Evolutionary conservation across 2,113 vertebrate genomes (phyloP).

Genomic region (Motacilla alba): DNA sequence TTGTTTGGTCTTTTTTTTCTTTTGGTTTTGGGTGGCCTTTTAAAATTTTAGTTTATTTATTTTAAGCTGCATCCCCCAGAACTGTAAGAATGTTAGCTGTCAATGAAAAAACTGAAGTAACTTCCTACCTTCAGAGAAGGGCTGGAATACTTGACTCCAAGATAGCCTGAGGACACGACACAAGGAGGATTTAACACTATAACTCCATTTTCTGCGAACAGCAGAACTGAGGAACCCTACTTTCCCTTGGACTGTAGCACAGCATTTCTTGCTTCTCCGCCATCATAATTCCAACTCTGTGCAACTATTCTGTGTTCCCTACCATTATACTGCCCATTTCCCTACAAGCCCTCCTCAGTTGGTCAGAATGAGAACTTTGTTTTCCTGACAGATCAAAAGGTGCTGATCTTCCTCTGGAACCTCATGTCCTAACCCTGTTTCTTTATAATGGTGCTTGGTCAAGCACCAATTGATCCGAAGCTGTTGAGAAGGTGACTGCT

Average conservation of each 20-base stretch:
- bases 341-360: neutral
- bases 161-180: neutral
- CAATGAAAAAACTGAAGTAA: neutral
- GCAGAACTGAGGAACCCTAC: neutral
- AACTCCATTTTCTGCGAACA: neutral
- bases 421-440: neutral
- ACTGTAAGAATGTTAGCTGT: neutral
- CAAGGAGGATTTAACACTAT: neutral
- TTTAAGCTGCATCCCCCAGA: neutral
- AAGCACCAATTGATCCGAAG: neutral
- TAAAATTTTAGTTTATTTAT: neutral
- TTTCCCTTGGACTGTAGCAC: neutral
- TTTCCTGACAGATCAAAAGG: neutral
- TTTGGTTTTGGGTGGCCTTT: neutral
- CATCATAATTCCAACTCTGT: neutral
- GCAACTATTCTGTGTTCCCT: neutral
- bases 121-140: neutral
- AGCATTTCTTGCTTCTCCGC: neutral
- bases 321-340: neutral
- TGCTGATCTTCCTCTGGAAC: neutral
- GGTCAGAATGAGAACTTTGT: neutral
- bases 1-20: neutral
- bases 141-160: neutral
- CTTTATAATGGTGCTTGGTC: neutral
- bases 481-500: neutral